Percentiles rank a stretch among this genome's conserved stretches.
phyloP scores from a whole-genome alignment of 2,797 vertebrate species.

The Liparis tanakae region DNA sequence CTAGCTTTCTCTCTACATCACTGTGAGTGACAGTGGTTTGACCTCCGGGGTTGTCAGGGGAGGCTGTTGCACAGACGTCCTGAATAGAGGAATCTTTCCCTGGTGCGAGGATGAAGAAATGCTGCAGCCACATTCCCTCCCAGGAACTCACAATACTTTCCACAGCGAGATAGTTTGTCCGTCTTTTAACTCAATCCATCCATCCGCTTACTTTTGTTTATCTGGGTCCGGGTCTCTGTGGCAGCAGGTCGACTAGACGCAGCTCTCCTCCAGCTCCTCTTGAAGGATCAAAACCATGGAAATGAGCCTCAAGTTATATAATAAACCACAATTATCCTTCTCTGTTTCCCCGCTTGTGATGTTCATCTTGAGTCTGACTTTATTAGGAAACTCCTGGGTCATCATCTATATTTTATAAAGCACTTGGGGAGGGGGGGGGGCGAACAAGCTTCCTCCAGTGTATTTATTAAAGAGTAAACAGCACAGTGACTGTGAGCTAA shows the following conservation, averaged over 20 bases:
- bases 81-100: conserved; percentile 61
- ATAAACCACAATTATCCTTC: background rate
- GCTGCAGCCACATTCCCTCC: conserved; percentile 30
- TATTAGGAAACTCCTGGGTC: conserved; percentile 32
- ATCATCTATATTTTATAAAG: conserved; percentile 45
- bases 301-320: background rate
- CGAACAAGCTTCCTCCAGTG: background rate
- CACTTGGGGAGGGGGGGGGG: background rate
- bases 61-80: conserved; percentile 64
- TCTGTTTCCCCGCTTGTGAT: conserved; percentile 9
- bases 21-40: conserved; percentile 77
- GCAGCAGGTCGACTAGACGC: background rate
- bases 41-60: conserved; percentile 75
- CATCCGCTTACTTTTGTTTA: background rate
- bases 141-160: conserved; percentile 3
- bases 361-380: conserved; percentile 25
- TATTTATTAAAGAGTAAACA: conserved; percentile 4
- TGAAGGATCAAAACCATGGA: background rate
- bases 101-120: conserved; percentile 39
- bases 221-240: background rate
- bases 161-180: background rate
- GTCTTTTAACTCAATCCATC: background rate
- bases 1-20: conserved; percentile 71
- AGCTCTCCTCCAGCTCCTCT: background rate
- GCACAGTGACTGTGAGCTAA: conserved; percentile 15